phyloP scores from a whole-genome alignment of 2,888 invertebrate species.

The Drosophila peninsularis region DNA sequence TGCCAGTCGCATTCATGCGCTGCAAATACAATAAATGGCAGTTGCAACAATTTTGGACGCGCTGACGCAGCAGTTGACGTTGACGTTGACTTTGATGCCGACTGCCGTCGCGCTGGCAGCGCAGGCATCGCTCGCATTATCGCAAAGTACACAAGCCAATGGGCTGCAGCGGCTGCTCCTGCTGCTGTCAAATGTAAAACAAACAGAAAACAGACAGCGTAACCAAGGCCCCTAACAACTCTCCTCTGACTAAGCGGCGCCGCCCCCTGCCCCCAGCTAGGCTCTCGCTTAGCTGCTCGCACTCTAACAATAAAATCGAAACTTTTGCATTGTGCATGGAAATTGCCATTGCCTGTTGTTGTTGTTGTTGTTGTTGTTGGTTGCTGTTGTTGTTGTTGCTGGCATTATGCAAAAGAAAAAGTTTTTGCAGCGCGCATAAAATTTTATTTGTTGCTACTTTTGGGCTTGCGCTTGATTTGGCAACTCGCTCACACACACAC shows the following conservation, averaged over 20 bases:
- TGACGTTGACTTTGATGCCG: slow-evolving; percentile 35
- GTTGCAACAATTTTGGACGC: slow-evolving; percentile 67
- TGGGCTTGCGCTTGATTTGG: slow-evolving; percentile 79
- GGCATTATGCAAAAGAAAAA: slow-evolving; percentile 76
- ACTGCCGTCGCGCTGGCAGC: slow-evolving; percentile 25
- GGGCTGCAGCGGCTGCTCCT: slow-evolving; percentile 1
- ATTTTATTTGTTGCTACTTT: slow-evolving; percentile 80
- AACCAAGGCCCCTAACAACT: slow-evolving; percentile 6
- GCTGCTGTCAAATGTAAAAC: slow-evolving; percentile 62
- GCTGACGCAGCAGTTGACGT: slow-evolving; percentile 38
- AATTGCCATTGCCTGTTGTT: slow-evolving; percentile 56
- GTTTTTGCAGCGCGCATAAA: slow-evolving; percentile 73
- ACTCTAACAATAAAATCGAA: slow-evolving; percentile 74
- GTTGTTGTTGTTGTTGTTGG: slow-evolving; percentile 24
- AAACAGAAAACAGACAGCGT: slow-evolving; percentile 56
- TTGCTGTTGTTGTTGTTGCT: slow-evolving; percentile 28
- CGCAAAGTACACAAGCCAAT: slow-evolving; percentile 53
- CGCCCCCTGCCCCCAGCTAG: neutral
- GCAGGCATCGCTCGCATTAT: slow-evolving; percentile 43
- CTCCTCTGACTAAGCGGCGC: neutral
- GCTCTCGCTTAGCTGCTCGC: slow-evolving; percentile 38
- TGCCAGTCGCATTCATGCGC: slow-evolving; percentile 33
- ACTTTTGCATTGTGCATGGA: slow-evolving; percentile 76
- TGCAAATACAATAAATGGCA: slow-evolving; percentile 69
- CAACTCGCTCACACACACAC: slow-evolving; percentile 45